These are phyloP conservation scores for Gandaritis pyraliata DNA, from an alignment of 2,888 invertebrate genomes.

Conservation along the genomic window DNA sequence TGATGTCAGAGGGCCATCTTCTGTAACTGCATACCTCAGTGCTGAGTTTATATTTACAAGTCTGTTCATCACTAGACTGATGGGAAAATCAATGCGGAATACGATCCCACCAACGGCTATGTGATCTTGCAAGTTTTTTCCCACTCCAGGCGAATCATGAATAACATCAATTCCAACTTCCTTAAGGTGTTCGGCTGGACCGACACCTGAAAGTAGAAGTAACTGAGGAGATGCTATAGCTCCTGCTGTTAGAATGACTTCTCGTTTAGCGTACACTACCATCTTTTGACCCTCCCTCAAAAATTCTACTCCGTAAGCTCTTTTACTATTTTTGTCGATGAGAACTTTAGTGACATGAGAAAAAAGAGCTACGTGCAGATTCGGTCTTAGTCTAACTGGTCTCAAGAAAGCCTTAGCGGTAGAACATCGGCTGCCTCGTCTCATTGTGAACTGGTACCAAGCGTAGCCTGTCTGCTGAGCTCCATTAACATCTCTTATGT, in stretches of 20 bases:
- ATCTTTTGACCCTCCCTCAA: slow-evolving; percentile 86
- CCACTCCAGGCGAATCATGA: slow-evolving; percentile 92
- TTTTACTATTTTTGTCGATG: slow-evolving; percentile 88
- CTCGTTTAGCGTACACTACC: slow-evolving; percentile 88
- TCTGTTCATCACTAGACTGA: slow-evolving; percentile 91
- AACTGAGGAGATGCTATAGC: slow-evolving; percentile 96
- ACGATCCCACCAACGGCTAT: slow-evolving; percentile 93
- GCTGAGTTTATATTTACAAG: slow-evolving; percentile 93
- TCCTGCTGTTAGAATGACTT: slow-evolving; percentile 94
- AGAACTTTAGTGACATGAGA: slow-evolving; percentile 91
- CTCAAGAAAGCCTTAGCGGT: slow-evolving; percentile 93
- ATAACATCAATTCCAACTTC: slow-evolving; percentile 90
- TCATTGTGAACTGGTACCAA: slow-evolving; percentile 95
- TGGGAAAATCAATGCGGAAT: slow-evolving; percentile 91
- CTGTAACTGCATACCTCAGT: slow-evolving; percentile 92
- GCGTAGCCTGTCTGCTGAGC: slow-evolving; percentile 94
- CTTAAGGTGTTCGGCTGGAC: slow-evolving; percentile 89
- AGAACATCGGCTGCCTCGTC: slow-evolving; percentile 92
- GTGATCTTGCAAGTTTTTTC: slow-evolving; percentile 94
- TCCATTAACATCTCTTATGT: slow-evolving; percentile 93
- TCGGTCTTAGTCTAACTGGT: slow-evolving; percentile 89
- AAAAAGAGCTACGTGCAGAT: slow-evolving; percentile 92
- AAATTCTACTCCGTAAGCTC: slow-evolving; percentile 92
- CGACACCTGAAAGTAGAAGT: slow-evolving; percentile 95
- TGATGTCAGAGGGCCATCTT: slow-evolving; percentile 94